Evolutionary conservation across 2,888 invertebrate species (phyloP).

Genomic region (Drosophila lutescens): DNA sequence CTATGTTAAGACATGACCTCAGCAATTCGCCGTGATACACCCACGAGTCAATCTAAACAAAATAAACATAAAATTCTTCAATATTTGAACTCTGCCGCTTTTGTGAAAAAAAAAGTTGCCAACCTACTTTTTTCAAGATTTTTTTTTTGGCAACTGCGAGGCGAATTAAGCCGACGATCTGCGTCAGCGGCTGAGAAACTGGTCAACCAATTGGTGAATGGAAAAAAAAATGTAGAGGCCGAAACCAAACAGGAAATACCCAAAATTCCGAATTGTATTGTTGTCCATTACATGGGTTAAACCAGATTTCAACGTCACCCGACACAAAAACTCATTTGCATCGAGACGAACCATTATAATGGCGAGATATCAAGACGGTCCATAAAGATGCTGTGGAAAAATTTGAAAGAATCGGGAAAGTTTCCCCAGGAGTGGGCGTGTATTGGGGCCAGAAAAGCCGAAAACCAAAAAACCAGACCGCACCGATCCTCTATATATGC

Average conservation of each 20-base stretch:
- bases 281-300: slow-evolving; percentile 33
- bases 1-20: slow-evolving; percentile 57
- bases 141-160: slow-evolving; percentile 23
- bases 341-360: slow-evolving; percentile 12
- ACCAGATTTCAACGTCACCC: slow-evolving; percentile 22
- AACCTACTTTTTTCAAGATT: slow-evolving; percentile 42
- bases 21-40: slow-evolving; percentile 29
- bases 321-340: slow-evolving; percentile 23
- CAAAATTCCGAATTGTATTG: slow-evolving; percentile 37
- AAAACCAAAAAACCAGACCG: not conserved
- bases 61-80: slow-evolving; percentile 40
- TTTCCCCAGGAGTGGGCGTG: slow-evolving; percentile 57
- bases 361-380: slow-evolving; percentile 6
- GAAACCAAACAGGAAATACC: slow-evolving; percentile 51
- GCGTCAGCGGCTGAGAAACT: slow-evolving; percentile 57
- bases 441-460: not conserved
- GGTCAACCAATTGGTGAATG: slow-evolving; percentile 45
- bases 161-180: slow-evolving; percentile 52
- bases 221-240: slow-evolving; percentile 14
- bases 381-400: slow-evolving; percentile 44
- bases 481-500: slow-evolving; percentile 12
- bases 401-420: slow-evolving; percentile 55
- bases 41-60: slow-evolving; percentile 48
- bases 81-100: slow-evolving; percentile 51
- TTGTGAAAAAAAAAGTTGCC: slow-evolving; percentile 23